Evolutionary conservation across 2,888 invertebrate genomes (phyloP).

Genomic region (Dichetophora obliterata): DNA sequence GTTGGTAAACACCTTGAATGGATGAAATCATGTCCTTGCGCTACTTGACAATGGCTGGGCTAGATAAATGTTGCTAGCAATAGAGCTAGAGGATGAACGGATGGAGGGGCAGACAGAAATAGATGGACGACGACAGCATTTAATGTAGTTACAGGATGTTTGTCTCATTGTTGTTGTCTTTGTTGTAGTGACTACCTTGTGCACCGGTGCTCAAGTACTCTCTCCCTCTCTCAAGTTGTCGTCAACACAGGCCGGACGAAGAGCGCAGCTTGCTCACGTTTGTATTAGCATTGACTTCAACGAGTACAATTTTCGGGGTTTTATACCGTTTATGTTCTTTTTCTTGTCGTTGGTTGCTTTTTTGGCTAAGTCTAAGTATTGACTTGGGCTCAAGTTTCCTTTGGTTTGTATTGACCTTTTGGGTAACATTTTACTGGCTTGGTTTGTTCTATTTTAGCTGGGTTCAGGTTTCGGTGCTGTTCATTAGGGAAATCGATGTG

Average conservation of each 20-base stretch:
- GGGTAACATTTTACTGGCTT: not conserved
- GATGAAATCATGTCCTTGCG: not conserved
- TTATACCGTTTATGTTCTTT: not conserved
- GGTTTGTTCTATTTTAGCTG: not conserved
- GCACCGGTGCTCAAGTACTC: no score
- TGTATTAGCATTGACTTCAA: no score
- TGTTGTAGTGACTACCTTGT: no score
- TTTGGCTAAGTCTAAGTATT: not conserved
- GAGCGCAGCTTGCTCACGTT: no score
- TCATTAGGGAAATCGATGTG: constrained; percentile 8
- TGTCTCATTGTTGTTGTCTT: not conserved
- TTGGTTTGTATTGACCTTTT: constrained; percentile 18
- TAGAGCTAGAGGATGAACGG: not conserved
- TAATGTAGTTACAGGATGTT: not conserved
- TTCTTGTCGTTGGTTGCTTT: not conserved
- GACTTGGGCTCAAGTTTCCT: constrained; percentile 19
- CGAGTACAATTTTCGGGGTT: no score
- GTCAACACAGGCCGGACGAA: no score
- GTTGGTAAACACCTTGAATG: no score
- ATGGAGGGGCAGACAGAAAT: not conserved
- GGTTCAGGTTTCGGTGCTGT: not conserved
- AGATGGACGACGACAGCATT: not conserved
- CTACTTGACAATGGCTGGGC: not conserved
- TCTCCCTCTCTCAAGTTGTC: no score
- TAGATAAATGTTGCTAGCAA: not conserved